phyloP scores from a whole-genome alignment of 1,140 invertebrate genomes.

The Rhizoglyphus robini region DNA sequence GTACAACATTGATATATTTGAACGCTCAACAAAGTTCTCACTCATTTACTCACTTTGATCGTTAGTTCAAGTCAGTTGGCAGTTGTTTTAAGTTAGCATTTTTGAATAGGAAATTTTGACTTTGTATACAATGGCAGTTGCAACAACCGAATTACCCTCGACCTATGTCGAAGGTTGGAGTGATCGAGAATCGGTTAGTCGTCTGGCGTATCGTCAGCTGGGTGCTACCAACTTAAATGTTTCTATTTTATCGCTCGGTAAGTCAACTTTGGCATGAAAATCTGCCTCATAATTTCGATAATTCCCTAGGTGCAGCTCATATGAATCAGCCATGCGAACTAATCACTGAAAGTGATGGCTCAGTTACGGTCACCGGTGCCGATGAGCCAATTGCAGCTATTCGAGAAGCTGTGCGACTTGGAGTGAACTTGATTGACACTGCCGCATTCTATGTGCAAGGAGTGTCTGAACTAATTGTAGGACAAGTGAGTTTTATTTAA shows the following conservation, averaged over 20 bases:
- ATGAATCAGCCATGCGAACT: constrained; percentile 9
- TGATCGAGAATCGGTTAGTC: constrained; percentile 38
- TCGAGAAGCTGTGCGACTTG: constrained; percentile 51
- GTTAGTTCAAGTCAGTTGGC: no score
- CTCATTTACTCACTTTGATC: no score
- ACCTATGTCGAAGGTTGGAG: constrained; percentile 47
- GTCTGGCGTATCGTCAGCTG: constrained; percentile 41
- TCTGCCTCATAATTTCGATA: constrained; percentile 30
- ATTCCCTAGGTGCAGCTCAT: constrained; percentile 22
- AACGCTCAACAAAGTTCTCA: no score
- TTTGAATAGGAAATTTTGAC: no score
- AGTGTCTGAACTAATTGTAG: constrained; percentile 55
- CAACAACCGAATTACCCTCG: constrained; percentile 33
- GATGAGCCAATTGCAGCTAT: constrained; percentile 53
- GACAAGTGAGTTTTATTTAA: constrained; percentile 53
- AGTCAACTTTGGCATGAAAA: constrained; percentile 25
- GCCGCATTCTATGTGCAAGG: constrained; percentile 69
- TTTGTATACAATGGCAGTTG: no score
- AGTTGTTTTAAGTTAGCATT: no score
- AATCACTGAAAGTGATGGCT: constrained; percentile 2
- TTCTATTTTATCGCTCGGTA: constrained; percentile 46
- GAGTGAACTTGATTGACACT: constrained; percentile 83
- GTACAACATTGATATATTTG: no score
- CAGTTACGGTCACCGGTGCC: constrained; percentile 34
- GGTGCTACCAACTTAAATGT: constrained; percentile 45